phyloP scores from a whole-genome alignment of 2,797 vertebrate species.

The Atherinosoma microstoma region DNA sequence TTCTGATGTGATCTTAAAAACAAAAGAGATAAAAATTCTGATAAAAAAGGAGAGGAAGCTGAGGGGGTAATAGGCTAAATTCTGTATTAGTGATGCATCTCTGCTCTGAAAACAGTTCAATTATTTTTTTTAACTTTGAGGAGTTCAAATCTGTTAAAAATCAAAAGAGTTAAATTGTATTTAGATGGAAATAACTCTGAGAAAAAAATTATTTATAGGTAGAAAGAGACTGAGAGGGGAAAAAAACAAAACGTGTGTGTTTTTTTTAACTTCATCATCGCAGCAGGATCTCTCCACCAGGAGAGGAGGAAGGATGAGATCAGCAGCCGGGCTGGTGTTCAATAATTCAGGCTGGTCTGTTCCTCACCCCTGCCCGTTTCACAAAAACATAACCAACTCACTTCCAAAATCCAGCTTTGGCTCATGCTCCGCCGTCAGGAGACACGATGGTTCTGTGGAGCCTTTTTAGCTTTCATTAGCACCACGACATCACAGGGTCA shows the following conservation, averaged over 20 bases:
- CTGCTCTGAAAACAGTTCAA: no score
- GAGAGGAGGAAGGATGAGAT: constrained; percentile 47
- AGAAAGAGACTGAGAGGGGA: not conserved
- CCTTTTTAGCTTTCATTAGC: constrained; percentile 34
- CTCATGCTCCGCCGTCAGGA: constrained; percentile 10
- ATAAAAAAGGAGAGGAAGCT: constrained; percentile 1
- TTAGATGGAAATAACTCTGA: not conserved
- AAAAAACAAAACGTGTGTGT: not conserved
- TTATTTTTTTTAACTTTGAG: not conserved
- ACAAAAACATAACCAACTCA: constrained; percentile 16
- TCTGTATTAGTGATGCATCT: not conserved
- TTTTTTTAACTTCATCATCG: constrained; percentile 33
- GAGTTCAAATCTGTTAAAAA: not conserved
- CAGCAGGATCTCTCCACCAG: constrained; percentile 32
- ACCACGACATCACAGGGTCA: constrained; percentile 32
- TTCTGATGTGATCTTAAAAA: constrained; percentile 20
- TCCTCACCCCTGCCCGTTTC: constrained; percentile 44
- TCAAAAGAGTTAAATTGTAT: not conserved
- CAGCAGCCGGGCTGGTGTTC: constrained; percentile 45
- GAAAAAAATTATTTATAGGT: constrained; percentile 7
- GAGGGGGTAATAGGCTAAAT: not conserved
- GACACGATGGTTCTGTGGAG: not conserved
- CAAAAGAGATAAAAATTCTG: not conserved
- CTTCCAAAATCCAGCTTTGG: constrained; percentile 24
- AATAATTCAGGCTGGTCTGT: constrained; percentile 61